Evolutionary conservation across 2,888 invertebrate species (phyloP).

Genomic region (Erpobdella octoculata): DNA sequence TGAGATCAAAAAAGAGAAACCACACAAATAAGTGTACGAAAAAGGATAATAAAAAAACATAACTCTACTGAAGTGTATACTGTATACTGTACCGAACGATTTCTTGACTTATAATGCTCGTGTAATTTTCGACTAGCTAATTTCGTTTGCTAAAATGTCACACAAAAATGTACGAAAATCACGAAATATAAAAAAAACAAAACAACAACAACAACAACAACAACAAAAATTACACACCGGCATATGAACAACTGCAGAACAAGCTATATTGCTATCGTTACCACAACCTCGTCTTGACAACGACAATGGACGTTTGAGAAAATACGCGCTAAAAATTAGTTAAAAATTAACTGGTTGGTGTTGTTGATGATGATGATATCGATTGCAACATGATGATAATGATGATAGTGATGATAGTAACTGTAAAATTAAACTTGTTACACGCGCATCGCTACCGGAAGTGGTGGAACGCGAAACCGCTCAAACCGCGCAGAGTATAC

Average conservation of each 20-base stretch:
- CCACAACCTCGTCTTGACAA: not conserved
- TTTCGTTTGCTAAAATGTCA: not conserved
- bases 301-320: not conserved
- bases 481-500: too few relatives aligned
- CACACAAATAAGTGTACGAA: too few relatives aligned
- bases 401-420: not conserved
- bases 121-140: too few relatives aligned
- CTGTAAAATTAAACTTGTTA: not conserved
- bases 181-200: not conserved
- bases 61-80: too few relatives aligned
- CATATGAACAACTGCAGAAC: too few relatives aligned
- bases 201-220: not conserved
- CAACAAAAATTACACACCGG: not conserved
- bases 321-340: not conserved
- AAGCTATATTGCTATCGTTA: too few relatives aligned
- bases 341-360: not conserved
- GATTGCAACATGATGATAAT: not conserved
- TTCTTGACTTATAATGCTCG: too few relatives aligned
- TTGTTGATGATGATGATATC: not conserved
- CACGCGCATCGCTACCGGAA: not conserved
- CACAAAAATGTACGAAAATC: not conserved
- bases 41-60: too few relatives aligned
- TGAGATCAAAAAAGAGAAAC: too few relatives aligned
- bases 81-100: too few relatives aligned
- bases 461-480: too few relatives aligned